These are phyloP conservation scores for Melipona bicolor DNA, from an alignment of 2,888 invertebrate species.

Conservation along the genomic window DNA sequence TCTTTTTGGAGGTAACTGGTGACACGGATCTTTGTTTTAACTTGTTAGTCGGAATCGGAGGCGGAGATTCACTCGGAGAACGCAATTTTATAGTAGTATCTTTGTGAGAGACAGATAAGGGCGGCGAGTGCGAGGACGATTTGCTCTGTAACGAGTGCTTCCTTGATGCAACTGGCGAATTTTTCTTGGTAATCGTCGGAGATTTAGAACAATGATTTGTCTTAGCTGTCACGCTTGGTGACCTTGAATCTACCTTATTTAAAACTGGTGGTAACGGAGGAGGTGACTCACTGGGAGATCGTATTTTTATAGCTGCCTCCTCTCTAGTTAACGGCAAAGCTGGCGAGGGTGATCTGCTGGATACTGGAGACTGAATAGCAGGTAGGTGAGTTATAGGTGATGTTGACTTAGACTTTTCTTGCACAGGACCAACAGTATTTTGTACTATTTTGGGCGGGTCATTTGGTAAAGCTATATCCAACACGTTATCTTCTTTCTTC, in stretches of 20 bases:
- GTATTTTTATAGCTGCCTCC: slow-evolving; percentile 75
- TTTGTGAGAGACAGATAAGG: slow-evolving; percentile 51
- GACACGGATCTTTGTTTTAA: slow-evolving; percentile 55
- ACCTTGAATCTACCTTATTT: slow-evolving; percentile 53
- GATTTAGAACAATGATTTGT: slow-evolving; percentile 52
- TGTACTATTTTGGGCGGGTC: slow-evolving; percentile 75
- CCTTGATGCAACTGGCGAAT: slow-evolving; percentile 57
- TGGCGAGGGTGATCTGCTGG: slow-evolving; percentile 80
- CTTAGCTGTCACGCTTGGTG: slow-evolving; percentile 44
- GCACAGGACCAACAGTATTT: slow-evolving; percentile 53
- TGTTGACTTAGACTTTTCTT: slow-evolving; percentile 61
- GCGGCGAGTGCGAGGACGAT: slow-evolving; percentile 70
- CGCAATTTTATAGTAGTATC: slow-evolving; percentile 68
- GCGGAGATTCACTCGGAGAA: slow-evolving; percentile 76
- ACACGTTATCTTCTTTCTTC: slow-evolving; percentile 72
- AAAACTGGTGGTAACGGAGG: slow-evolving; percentile 56
- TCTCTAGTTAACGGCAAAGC: slow-evolving; percentile 79
- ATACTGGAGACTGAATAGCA: slow-evolving; percentile 73
- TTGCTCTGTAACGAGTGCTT: slow-evolving; percentile 60
- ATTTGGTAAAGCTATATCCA: slow-evolving; percentile 81
- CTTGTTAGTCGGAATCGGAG: slow-evolving; percentile 54
- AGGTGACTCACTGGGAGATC: slow-evolving; percentile 76
- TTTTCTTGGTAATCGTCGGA: slow-evolving; percentile 55
- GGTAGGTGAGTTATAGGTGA: slow-evolving; percentile 70
- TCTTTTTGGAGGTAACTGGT: slow-evolving; percentile 64